These are phyloP conservation scores for Origma solitaria DNA, from an alignment of 2,113 vertebrate species.

Conservation along the genomic window DNA sequence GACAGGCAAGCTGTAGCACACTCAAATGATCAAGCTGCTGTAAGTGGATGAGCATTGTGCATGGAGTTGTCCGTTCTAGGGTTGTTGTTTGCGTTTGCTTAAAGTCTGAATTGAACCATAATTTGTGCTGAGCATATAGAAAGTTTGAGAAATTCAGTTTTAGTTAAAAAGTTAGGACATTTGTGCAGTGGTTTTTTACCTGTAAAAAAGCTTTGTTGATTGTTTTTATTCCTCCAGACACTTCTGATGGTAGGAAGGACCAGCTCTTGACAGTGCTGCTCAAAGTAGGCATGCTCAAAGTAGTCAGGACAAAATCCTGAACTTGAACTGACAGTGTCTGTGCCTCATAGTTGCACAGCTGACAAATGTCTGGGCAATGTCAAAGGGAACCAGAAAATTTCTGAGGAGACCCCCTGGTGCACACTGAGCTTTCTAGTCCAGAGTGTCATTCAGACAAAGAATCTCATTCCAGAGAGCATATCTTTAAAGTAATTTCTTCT, in stretches of 20 bases:
- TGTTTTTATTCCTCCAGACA: background rate
- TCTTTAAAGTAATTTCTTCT: background rate
- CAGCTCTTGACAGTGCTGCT: background rate
- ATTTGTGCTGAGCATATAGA: background rate
- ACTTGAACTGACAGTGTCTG: background rate
- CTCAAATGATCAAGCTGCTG: conserved; percentile 52
- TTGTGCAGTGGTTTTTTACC: background rate
- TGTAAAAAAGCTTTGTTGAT: background rate
- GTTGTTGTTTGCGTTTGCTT: conserved; percentile 17
- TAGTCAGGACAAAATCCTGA: background rate
- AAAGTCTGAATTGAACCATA: background rate
- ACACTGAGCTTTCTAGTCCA: background rate
- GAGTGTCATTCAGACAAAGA: background rate
- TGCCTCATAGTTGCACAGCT: background rate
- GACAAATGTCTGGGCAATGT: background rate
- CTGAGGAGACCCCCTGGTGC: background rate
- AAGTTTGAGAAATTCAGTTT: background rate
- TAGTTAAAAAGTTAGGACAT: background rate
- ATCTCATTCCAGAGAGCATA: background rate
- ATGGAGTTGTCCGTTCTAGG: background rate
- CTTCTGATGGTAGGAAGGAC: background rate
- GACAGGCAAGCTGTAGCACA: conserved; percentile 47
- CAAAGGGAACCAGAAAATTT: conserved; percentile 7
- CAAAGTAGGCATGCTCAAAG: background rate
- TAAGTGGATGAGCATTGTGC: conserved; percentile 40